Base-by-base conservation (phyloP, 30 jellyfish, hydroid and myxozoan species). In the Morbakka virulenta region DNA sequence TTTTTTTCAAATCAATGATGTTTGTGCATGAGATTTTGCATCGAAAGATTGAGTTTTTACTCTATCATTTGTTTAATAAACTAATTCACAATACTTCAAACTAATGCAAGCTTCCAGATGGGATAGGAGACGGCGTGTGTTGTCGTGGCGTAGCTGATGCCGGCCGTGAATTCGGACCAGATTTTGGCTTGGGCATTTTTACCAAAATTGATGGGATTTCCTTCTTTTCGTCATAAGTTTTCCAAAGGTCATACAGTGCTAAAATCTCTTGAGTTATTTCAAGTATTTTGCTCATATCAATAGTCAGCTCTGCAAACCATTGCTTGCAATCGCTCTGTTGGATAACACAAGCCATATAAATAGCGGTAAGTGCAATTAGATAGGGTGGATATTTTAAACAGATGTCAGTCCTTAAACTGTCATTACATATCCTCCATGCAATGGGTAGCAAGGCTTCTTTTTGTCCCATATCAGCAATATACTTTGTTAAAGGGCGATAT, bases 401-500 rank as follows among this genome's bases (percentile, higher is more conserved):
- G 0, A 79, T 89, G 62, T 89, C 95, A 0, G 93, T 72, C 3
- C 97, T 84, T 50, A 89, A 69, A 51, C 97, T 50, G 72, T 89
- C 97, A 68, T 89, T 89, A 21, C 77, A 89, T 61, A 89, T 91
- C 20, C 94, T 85, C 97, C 97, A 89, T 6, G 97, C 94, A 33
- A 76, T 71, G 26, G 95, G 89, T 77, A 89, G 49, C 25, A 82
- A 67, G 28, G 84, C 50, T 32, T 76, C 94, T 52, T 89, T 95
- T 34, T 83, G 96, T n/a, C 95, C 97, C 97, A 89, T 89, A 53
- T 89, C 97, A 0, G 95, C 83, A 23, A 89, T 72, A 76, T 89
- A 89, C 52, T 89, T 89, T 1, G 97, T 89, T 9, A 89, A 67
- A 2, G 97, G 87, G 17, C 97, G 51, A 50, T 89, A 89, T 26